Evolutionary conservation across 2,888 invertebrate species (phyloP).

Genomic region (Blomia tropicalis): DNA sequence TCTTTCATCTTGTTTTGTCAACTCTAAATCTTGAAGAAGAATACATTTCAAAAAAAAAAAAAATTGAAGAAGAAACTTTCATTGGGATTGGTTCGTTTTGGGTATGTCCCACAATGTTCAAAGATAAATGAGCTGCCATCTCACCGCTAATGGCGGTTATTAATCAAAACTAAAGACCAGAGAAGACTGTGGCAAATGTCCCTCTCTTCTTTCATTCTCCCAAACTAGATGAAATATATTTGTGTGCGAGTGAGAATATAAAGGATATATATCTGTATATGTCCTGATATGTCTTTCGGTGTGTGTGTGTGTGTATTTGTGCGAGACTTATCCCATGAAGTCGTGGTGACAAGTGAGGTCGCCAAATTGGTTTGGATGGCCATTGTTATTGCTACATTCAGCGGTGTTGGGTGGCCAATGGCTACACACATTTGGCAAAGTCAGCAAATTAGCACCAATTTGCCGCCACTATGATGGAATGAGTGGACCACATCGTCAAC

Average conservation of each 20-base stretch:
- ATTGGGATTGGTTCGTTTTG: too few species aligned
- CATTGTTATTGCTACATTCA: not conserved
- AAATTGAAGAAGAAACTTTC: too few species aligned
- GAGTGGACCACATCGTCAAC: too few species aligned
- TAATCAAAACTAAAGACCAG: not conserved
- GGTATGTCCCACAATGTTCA: not conserved
- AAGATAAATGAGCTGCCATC: constrained; percentile 15
- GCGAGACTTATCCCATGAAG: too few species aligned
- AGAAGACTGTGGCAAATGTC: too few species aligned
- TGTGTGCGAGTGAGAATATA: not conserved
- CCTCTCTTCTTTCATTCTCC: too few species aligned
- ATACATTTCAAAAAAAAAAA: too few species aligned
- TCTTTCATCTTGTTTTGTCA: not conserved
- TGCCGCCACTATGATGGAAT: not conserved
- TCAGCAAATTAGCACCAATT: constrained; percentile 11
- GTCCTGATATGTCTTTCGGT: too few species aligned
- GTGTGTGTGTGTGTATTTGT: too few species aligned
- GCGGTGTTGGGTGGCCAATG: too few species aligned
- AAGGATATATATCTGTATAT: too few species aligned
- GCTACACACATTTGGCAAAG: not conserved
- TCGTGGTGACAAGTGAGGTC: not conserved
- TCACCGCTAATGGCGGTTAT: constrained; percentile 8
- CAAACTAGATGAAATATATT: not conserved
- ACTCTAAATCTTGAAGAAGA: too few species aligned
- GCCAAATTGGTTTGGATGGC: not conserved